Conservation (phyloP, 2,113 vertebrate genomes). For the Prolemur simus region DNA sequence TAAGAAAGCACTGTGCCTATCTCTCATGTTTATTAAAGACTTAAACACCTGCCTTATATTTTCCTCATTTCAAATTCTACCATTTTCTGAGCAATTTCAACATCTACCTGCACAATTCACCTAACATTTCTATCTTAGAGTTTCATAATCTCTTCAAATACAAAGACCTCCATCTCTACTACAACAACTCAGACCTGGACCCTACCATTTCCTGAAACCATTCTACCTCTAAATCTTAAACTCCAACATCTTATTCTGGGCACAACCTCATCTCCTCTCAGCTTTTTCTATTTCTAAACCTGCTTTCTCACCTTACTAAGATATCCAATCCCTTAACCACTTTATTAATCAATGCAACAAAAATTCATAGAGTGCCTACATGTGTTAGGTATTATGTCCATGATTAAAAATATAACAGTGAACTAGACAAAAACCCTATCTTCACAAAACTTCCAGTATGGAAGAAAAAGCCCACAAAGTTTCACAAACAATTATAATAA, state of each 20-base stretch:
- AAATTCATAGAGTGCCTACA: not conserved
- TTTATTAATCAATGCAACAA: not conserved
- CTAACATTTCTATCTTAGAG: not conserved
- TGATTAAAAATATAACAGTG: not conserved
- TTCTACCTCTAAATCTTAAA: not conserved
- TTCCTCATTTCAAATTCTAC: constrained; percentile 20
- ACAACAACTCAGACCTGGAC: not conserved
- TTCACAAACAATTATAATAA: constrained; percentile 22
- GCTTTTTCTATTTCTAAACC: not conserved
- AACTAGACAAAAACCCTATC: not conserved
- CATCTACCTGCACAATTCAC: not conserved
- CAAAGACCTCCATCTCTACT: not conserved
- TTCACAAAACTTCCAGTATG: not conserved
- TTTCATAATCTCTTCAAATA: not conserved
- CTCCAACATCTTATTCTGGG: not conserved
- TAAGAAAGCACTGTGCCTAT: not conserved
- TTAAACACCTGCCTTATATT: not conserved
- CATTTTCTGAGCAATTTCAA: not conserved
- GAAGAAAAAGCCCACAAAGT: not conserved
- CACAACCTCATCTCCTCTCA: not conserved
- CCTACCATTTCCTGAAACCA: not conserved
- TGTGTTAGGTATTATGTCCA: not conserved
- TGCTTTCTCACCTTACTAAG: not conserved
- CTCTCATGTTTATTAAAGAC: not conserved
- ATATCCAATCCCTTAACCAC: not conserved